Evolutionary conservation across 2,113 vertebrate species (phyloP).

Genomic region (Pyxicephalus adspersus): DNA sequence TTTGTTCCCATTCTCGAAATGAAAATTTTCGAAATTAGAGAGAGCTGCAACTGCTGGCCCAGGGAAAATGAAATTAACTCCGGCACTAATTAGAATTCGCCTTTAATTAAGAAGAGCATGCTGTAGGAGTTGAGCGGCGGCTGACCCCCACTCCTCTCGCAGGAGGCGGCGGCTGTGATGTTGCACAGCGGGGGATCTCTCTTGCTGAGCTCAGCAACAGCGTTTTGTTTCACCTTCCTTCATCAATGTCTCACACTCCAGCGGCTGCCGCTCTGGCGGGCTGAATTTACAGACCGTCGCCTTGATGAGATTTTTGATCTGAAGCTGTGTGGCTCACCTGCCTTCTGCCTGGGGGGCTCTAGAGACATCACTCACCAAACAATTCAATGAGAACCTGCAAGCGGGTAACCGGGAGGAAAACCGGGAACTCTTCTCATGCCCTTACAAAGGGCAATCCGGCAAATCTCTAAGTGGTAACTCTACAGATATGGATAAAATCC

Average conservation of each 20-base stretch:
- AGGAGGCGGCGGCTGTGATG: slow-evolving; percentile 14
- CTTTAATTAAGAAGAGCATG: slow-evolving; percentile 57
- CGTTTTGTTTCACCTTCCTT: slow-evolving; percentile 12
- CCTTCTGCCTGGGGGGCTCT: not conserved
- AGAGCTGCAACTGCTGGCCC: slow-evolving; percentile 44
- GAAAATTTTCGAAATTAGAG: slow-evolving; percentile 49
- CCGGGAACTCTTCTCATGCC: not conserved
- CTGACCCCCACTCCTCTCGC: slow-evolving; percentile 27
- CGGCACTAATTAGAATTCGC: slow-evolving; percentile 53
- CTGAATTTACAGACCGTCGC: not conserved
- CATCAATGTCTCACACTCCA: slow-evolving; percentile 40
- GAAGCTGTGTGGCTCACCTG: slow-evolving; percentile 11
- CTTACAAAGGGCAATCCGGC: no score
- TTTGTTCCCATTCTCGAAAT: slow-evolving; percentile 39
- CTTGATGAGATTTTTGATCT: slow-evolving; percentile 46
- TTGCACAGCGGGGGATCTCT: slow-evolving; percentile 23
- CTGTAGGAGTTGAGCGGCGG: slow-evolving; percentile 12
- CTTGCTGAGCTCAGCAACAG: slow-evolving; percentile 50
- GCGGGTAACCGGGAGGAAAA: not conserved
- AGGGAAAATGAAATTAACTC: slow-evolving; percentile 48
- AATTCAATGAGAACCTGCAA: not conserved
- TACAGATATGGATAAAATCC: no score
- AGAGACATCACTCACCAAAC: not conserved
- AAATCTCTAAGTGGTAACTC: no score
- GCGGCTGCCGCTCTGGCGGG: not conserved